Base-by-base conservation (phyloP, 2,888 invertebrate genomes). In the Uropetala carovei region DNA sequence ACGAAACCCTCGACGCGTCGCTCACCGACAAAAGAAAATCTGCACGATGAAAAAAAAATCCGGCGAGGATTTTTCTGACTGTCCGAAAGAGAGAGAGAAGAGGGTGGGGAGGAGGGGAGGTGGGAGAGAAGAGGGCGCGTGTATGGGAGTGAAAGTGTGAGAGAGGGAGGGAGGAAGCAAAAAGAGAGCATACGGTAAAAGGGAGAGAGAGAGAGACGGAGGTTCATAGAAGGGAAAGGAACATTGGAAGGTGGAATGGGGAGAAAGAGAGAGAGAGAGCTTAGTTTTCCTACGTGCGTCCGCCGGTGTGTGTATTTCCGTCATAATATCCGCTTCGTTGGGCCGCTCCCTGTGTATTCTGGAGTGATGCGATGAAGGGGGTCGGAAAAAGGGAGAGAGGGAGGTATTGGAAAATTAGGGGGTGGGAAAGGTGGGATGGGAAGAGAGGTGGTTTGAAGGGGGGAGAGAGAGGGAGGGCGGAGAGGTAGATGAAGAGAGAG, bases 241-340 rank as follows among this genome's bases (percentile, higher is more conserved):
- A 16, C 64, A 5, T 18, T n/a, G 64, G 18, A 1, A 43, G 43
- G 43, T 43, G 43, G 43, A 43, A 43, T 43, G 43, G 43, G 43
- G 43, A 43, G 14, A 16, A 13, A 0, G 18, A 60, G 60, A 16
- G 13, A 16, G 18, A 60, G 60, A 18, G 16, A n/a, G n/a, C 64
- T 64, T 11, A 18, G 64, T n/a, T 43, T 1, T 64, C 64, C n/a
- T 64, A 64, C 8, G 64, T 64, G 64, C 43, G n/a, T n/a, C 64
- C 64, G n/a, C 64, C 16, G 64, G n/a, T 64, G n/a, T n/a, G 64
- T 18, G n/a, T 18, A 64, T 64, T 64, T 64, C 64, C 16, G 18
- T 64, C 64, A 18, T 64, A 18, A 18, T 64, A 11, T 57, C 56
- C 83, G 83, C 83, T 83, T 83, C 83, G 83, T 83, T 83, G 57